Evolutionary conservation across 2,888 invertebrate species (phyloP).

Genomic region (Clistopyga incitator): DNA sequence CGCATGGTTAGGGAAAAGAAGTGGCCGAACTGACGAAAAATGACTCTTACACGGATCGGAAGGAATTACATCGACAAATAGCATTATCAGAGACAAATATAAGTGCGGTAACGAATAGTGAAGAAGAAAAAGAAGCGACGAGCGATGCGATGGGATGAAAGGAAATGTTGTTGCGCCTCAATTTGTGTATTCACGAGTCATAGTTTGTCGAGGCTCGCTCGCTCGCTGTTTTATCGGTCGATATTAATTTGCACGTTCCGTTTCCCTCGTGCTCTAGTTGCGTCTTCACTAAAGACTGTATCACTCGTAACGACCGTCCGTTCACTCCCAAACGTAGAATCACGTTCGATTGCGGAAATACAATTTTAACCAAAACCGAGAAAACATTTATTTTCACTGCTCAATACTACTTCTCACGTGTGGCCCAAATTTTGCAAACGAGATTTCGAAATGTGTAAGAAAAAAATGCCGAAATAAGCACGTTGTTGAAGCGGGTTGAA

Average conservation of each 20-base stretch:
- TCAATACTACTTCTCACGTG: conserved; percentile 14
- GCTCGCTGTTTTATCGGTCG: conserved; percentile 32
- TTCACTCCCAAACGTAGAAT: background rate
- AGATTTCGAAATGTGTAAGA: conserved; percentile 2
- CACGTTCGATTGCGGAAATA: background rate
- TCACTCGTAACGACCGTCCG: background rate
- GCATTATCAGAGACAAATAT: conserved; percentile 18
- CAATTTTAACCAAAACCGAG: background rate
- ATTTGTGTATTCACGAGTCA: conserved; percentile 40
- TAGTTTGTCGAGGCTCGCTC: conserved; percentile 25
- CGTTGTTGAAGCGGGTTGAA: conserved; percentile 23
- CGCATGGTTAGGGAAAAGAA: too few relatives aligned
- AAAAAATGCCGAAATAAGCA: conserved; percentile 16
- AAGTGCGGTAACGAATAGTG: background rate
- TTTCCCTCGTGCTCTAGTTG: conserved; percentile 25
- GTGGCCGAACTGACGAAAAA: too few relatives aligned
- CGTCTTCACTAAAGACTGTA: conserved; percentile 17
- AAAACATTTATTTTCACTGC: background rate
- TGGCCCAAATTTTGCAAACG: background rate
- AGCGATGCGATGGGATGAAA: conserved; percentile 28
- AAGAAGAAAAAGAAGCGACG: conserved; percentile 35
- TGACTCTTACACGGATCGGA: background rate
- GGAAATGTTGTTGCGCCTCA: conserved; percentile 15
- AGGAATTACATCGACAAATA: background rate
- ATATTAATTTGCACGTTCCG: conserved; percentile 37